Evolutionary conservation across 2,113 vertebrate genomes (phyloP), one percentile per base, ranked within the genome.

Genomic region (Alosa alosa): DNA sequence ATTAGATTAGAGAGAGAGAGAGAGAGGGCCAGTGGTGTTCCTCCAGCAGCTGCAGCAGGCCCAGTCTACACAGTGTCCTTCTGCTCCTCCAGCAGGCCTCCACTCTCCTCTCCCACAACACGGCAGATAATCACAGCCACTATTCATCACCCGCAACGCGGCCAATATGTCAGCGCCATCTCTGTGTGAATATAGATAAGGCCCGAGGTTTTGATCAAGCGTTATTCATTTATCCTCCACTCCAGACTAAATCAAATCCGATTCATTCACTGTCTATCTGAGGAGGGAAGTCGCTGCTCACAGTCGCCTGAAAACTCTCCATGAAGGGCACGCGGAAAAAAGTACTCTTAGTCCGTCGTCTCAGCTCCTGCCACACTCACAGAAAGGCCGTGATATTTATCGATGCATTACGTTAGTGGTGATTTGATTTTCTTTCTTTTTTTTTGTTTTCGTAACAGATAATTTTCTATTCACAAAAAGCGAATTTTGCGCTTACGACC

Each of bases 121-220:
- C 82, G 9, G 82, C 82, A 57, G 72, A 78, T 78, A 78, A 78
- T 78, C 72, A 78, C 72, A 5, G 31, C 36, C 4, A 31, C 72
- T 78, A 78, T 78, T 78, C 72, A 78, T 78, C 72, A 78, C 72
- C 31, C 31, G 36, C 72, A 39, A 78, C 72, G 72, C 15, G 25
- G 10, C 72, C 72, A 78, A 78, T 78, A 78, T 78, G 72, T 25
- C 72, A 31, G 25, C 72, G 9, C 31, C 72, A 78, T 78, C 25
- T 78, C 72, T 78, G 72, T 72, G 64, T 36, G 72, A 78, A 78
- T 78, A 78, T 78, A 78, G 72, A 78, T 78, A 78, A 78, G 72
- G 72, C 72, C 31, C 72, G 1, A 36, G 25, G 72, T 78, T 78
- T 78, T 78, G 72, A 78, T 78, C 72, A 78, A 36, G 72, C 72